Conservation (phyloP, 2,888 invertebrate genomes). For the Erynnis tages region DNA sequence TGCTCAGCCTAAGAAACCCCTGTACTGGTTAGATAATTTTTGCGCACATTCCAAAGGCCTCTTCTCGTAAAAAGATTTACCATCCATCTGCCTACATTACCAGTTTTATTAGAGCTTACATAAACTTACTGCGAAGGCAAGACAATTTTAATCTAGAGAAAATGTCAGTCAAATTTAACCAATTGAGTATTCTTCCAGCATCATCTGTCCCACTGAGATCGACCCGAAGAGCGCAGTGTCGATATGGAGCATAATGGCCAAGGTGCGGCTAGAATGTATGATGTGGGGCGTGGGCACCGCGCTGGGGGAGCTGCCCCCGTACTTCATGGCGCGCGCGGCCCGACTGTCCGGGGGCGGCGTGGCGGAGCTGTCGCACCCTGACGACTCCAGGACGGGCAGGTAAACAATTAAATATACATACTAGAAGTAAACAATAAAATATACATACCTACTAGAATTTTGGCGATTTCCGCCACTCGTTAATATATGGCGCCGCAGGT, state of each 20-base stretch:
- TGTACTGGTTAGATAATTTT: too few species aligned
- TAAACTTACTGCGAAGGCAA: too few species aligned
- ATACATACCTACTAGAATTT: too few species aligned
- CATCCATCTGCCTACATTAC: too few species aligned
- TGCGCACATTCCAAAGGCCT: too few species aligned
- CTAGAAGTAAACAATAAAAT: too few species aligned
- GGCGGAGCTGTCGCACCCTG: conserved; percentile 51
- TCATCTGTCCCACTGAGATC: conserved; percentile 91
- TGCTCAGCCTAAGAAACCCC: too few species aligned
- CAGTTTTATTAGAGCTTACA: too few species aligned
- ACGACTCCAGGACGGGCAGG: conserved; percentile 56
- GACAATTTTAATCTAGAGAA: neutral
- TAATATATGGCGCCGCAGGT: too few species aligned
- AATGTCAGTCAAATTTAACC: neutral
- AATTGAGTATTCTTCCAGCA: conserved; percentile 78
- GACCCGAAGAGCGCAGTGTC: conserved; percentile 85
- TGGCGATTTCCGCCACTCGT: too few species aligned
- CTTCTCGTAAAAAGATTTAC: too few species aligned
- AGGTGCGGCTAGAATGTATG: conserved; percentile 96
- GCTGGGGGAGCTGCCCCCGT: conserved; percentile 98
- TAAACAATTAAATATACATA: conserved; percentile 16
- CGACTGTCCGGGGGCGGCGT: conserved; percentile 81
- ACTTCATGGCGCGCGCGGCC: conserved; percentile 99
- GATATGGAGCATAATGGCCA: conserved; percentile 96
- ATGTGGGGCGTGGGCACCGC: conserved; percentile 99